Conservation (phyloP, 2,797 vertebrate genomes). For the Triplophysa yarkandensis region DNA sequence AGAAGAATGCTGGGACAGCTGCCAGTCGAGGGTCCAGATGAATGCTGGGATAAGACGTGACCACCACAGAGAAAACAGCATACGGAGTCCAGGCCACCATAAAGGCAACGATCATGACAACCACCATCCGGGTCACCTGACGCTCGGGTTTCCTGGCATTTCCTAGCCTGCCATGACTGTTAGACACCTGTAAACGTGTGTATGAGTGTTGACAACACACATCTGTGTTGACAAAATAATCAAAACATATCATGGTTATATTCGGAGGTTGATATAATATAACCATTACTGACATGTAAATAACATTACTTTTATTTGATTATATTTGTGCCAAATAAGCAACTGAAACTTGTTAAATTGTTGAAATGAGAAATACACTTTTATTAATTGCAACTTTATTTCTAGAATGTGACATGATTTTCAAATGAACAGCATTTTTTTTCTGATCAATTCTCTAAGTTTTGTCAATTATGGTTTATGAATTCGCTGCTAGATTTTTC, state of each 20-base stretch:
- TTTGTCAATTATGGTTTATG: too few species aligned
- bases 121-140: slow-evolving; percentile 88
- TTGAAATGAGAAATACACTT: too few species aligned
- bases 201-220: slow-evolving; percentile 2
- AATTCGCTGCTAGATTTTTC: too few species aligned
- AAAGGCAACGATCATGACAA: slow-evolving; percentile 89
- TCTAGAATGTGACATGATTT: too few species aligned
- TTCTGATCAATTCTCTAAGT: too few species aligned
- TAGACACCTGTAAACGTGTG: slow-evolving; percentile 76
- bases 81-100: slow-evolving; percentile 90
- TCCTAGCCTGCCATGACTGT: slow-evolving; percentile 75
- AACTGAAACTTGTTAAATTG: too few species aligned
- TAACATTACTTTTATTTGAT: too few species aligned
- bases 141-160: slow-evolving; percentile 82
- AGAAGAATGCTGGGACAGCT: slow-evolving; percentile 86
- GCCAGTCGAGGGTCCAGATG: slow-evolving; percentile 82
- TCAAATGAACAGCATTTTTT: too few species aligned
- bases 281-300: too few species aligned
- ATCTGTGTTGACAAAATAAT: slow-evolving; percentile 1
- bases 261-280: not conserved
- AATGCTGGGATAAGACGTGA: slow-evolving; percentile 79
- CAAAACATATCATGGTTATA: not conserved
- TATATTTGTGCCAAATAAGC: too few species aligned
- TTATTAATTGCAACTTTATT: too few species aligned
- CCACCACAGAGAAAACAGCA: slow-evolving; percentile 81